A percentile compares a stretch with the other conserved stretches of the same genome.
Conservation (phyloP, 2,888 invertebrate genomes). For the Venustoraphidia nigricollis region DNA sequence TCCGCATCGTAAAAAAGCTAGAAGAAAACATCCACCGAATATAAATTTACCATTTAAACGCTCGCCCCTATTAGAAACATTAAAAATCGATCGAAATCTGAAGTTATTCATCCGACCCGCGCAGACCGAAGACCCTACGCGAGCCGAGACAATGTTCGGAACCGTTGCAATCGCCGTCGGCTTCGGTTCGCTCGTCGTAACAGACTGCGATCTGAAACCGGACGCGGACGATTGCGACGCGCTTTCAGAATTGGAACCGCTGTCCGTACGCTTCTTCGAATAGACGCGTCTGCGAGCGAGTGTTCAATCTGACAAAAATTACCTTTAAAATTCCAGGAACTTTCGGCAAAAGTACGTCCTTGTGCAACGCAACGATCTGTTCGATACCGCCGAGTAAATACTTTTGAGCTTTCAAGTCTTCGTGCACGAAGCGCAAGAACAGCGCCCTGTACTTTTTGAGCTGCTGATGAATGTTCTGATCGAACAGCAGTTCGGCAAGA, state of each 20-base stretch:
- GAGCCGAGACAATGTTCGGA: no score
- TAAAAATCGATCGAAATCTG: no score
- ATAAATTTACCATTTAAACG: background rate
- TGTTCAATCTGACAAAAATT: slow-evolving; percentile 1
- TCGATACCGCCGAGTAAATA: slow-evolving; percentile 91
- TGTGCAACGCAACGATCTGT: slow-evolving; percentile 73
- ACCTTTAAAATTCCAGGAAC: slow-evolving; percentile 78
- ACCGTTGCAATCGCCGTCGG: no score
- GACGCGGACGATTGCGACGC: no score
- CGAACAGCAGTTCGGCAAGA: slow-evolving; percentile 78
- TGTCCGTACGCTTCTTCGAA: no score
- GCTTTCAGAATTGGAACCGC: no score
- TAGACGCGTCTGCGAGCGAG: no score
- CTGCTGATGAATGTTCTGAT: slow-evolving; percentile 48
- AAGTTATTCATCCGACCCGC: no score
- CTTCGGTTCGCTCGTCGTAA: no score
- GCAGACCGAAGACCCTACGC: no score
- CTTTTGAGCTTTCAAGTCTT: slow-evolving; percentile 73
- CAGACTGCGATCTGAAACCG: no score
- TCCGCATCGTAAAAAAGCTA: slow-evolving; percentile 86
- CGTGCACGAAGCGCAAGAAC: slow-evolving; percentile 66
- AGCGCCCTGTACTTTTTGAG: slow-evolving; percentile 62
- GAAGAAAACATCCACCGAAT: slow-evolving; percentile 14
- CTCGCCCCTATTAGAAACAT: background rate
- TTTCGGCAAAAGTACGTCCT: slow-evolving; percentile 65